Evolutionary conservation across 2,888 invertebrate species (phyloP).

Genomic region (Clitarchus hookeri): DNA sequence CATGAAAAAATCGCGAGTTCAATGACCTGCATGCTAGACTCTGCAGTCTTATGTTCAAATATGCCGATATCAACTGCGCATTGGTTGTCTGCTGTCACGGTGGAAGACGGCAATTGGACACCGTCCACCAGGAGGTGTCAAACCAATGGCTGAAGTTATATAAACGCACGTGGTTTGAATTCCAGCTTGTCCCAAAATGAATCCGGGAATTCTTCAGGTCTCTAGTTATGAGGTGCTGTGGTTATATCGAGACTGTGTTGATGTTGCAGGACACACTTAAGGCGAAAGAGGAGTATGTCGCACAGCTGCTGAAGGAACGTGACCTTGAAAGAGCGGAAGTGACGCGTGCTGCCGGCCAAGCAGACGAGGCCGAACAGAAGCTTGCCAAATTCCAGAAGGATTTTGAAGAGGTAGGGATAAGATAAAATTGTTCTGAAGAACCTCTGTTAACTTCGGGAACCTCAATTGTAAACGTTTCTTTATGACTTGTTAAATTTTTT

Average conservation of each 20-base stretch:
- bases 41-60: no score
- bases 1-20: no score
- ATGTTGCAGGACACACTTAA: constrained; percentile 79
- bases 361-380: constrained; percentile 75
- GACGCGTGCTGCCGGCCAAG: constrained; percentile 79
- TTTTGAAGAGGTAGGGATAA: constrained; percentile 63
- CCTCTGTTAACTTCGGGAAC: not conserved
- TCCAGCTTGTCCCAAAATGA: no score
- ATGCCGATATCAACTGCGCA: no score
- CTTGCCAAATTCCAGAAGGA: constrained; percentile 65
- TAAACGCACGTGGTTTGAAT: no score
- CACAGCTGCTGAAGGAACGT: constrained; percentile 86
- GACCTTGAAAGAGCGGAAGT: constrained; percentile 90
- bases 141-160: no score
- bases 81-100: no score
- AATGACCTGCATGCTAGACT: no score
- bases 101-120: no score
- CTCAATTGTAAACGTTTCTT: not conserved
- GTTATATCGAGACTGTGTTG: not conserved
- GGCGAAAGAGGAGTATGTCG: constrained; percentile 94
- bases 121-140: no score
- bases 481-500: not conserved
- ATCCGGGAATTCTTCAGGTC: not conserved
- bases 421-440: not conserved
- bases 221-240: not conserved